A percentile compares a stretch with the other conserved stretches of the same genome.
phyloP scores from a whole-genome alignment of 2,888 invertebrate species.

The Dyspetes luteomarginatus region DNA sequence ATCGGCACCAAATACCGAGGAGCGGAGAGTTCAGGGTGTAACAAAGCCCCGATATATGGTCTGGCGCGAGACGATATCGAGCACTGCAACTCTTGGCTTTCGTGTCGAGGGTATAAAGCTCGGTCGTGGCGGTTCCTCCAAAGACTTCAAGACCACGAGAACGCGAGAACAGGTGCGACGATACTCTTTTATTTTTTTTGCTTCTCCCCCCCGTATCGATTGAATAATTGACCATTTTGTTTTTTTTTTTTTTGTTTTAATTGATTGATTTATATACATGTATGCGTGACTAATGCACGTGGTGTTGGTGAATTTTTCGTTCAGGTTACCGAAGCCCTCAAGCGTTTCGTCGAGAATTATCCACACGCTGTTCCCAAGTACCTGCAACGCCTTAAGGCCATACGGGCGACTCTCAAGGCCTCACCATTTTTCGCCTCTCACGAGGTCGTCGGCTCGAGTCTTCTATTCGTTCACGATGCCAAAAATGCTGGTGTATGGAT shows the following conservation, averaged over 20 bases:
- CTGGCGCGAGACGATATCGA: slow-evolving; percentile 98
- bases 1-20: slow-evolving; percentile 94
- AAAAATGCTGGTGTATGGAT: slow-evolving; percentile 96
- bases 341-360: slow-evolving; percentile 92
- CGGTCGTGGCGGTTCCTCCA: slow-evolving; percentile 94
- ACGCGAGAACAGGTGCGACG: slow-evolving; percentile 89
- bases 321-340: slow-evolving; percentile 90
- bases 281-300: too few relatives aligned
- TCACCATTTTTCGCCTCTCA: slow-evolving; percentile 96
- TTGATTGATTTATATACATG: neutral
- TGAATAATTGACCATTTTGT: neutral
- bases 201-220: neutral
- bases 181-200: neutral
- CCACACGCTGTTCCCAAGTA: slow-evolving; percentile 92
- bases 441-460: slow-evolving; percentile 97
- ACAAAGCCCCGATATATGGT: slow-evolving; percentile 98
- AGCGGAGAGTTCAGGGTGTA: slow-evolving; percentile 94
- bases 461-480: slow-evolving; percentile 97
- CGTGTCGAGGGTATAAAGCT: slow-evolving; percentile 97
- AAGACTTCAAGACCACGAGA: slow-evolving; percentile 98
- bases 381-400: slow-evolving; percentile 92
- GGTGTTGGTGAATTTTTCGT: slow-evolving; percentile 28
- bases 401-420: slow-evolving; percentile 91
- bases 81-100: slow-evolving; percentile 98
- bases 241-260: slow-evolving; percentile 9